Evolutionary conservation across 2,888 invertebrate genomes (phyloP).

Genomic region (Polyommatus icarus): DNA sequence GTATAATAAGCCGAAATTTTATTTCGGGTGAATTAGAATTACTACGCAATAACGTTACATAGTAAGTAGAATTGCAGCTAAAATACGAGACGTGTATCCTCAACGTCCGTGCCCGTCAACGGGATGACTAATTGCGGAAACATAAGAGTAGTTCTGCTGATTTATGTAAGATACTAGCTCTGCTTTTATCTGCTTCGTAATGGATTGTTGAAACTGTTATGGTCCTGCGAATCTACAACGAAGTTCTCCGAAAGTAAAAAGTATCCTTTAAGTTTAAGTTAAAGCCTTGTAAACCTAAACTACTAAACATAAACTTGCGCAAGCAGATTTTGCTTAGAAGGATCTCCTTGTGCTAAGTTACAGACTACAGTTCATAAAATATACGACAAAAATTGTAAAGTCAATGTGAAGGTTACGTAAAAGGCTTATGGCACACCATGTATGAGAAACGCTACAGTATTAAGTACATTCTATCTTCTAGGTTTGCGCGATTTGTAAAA

Average conservation of each 20-base stretch:
- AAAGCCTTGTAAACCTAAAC: no score
- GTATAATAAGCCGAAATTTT: neutral
- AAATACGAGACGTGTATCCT: slow-evolving; percentile 25
- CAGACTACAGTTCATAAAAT: neutral
- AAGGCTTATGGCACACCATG: neutral
- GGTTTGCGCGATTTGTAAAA: neutral
- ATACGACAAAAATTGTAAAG: neutral
- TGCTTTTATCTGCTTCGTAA: slow-evolving; percentile 23
- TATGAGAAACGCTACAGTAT: neutral
- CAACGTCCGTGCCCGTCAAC: slow-evolving; percentile 13
- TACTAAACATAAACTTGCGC: no score
- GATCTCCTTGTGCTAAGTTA: neutral
- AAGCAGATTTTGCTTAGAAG: neutral
- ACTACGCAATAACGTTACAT: neutral
- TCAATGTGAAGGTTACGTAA: slow-evolving; percentile 10
- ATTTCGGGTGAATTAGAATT: neutral
- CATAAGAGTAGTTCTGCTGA: slow-evolving; percentile 27
- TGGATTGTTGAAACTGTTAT: slow-evolving; percentile 3
- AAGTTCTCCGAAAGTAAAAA: neutral
- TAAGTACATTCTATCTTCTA: neutral
- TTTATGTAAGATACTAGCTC: slow-evolving; percentile 6
- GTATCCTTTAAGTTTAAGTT: neutral
- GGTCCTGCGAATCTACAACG: neutral
- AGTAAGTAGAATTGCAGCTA: slow-evolving; percentile 7
- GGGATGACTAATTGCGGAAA: slow-evolving; percentile 28